Conservation (phyloP, 2,888 invertebrate genomes). For the Drosophila heteroneura region DNA sequence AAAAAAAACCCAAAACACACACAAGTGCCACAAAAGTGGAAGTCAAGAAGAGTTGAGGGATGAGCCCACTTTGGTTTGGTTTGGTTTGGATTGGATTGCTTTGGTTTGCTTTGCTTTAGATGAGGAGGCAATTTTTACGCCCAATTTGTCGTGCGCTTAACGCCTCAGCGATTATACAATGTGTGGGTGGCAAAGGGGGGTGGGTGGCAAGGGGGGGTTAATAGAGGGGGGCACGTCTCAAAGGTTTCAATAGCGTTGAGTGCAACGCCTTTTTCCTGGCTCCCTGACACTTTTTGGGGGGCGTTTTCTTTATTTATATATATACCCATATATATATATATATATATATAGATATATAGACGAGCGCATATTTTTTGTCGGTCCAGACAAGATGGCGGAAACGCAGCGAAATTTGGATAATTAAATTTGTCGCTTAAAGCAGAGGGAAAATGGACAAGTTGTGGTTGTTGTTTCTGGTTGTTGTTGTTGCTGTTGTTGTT, state of each 20-base stretch:
- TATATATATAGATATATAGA: background rate
- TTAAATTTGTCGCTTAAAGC: conserved; percentile 59
- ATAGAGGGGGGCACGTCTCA: conserved; percentile 11
- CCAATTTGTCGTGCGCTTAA: conserved; percentile 83
- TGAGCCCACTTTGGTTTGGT: background rate
- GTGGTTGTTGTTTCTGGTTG: conserved; percentile 11
- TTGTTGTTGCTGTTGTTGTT: conserved; percentile 34
- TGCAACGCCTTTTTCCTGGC: conserved; percentile 79
- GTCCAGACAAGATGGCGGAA: conserved; percentile 78
- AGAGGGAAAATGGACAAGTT: conserved; percentile 7
- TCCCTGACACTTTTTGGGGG: conserved; percentile 58
- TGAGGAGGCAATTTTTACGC: conserved; percentile 70
- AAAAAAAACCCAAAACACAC: conserved; percentile 36
- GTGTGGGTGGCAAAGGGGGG: background rate
- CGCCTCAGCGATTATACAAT: conserved; percentile 75
- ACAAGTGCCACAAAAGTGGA: conserved; percentile 70
- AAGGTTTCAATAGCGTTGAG: conserved; percentile 75
- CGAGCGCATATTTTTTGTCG: conserved; percentile 11
- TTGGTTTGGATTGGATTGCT: conserved; percentile 5
- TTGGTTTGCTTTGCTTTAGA: conserved; percentile 14
- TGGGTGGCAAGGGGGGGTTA: background rate
- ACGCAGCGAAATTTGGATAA: conserved; percentile 52
- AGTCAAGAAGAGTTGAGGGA: conserved; percentile 23
- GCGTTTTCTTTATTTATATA: conserved; percentile 49
- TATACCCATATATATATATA: conserved; percentile 12